phyloP scores from a whole-genome alignment of 2,113 vertebrate species.

The Tragelaphus buxtoni region DNA sequence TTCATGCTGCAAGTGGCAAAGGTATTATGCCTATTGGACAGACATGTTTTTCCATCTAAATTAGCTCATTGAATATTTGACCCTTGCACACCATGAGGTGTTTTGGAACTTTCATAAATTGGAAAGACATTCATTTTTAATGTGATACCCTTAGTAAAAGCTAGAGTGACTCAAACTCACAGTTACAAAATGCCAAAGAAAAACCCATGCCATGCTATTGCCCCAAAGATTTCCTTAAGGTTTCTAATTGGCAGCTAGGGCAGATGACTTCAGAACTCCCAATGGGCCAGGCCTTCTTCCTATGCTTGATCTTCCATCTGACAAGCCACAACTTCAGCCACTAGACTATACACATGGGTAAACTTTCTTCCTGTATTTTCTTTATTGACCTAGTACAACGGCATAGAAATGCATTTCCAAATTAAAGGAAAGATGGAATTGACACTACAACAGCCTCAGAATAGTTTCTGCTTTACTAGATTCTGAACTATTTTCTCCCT shows the following conservation, averaged over 20 bases:
- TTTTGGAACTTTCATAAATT: neutral
- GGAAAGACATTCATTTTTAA: slow-evolving; percentile 36
- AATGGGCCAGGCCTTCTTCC: fast-evolving
- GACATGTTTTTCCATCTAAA: neutral
- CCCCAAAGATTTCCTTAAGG: neutral
- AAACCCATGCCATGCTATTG: neutral
- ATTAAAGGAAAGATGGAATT: slow-evolving; percentile 44
- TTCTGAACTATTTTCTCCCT: slow-evolving; percentile 55
- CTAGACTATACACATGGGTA: neutral
- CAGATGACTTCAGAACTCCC: neutral
- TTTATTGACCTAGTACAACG: slow-evolving; percentile 42
- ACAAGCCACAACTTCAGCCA: neutral
- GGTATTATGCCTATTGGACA: neutral
- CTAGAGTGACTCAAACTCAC: neutral
- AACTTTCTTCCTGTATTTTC: slow-evolving; percentile 37
- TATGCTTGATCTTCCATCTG: neutral
- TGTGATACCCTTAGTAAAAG: neutral
- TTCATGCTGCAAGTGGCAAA: neutral
- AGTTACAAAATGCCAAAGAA: neutral
- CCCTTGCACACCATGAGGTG: neutral
- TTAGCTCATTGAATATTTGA: slow-evolving; percentile 21
- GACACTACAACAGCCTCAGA: slow-evolving; percentile 15
- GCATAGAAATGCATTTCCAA: slow-evolving; percentile 32
- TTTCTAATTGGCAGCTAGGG: neutral
- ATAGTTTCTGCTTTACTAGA: slow-evolving; percentile 60